Evolutionary conservation across 2,888 invertebrate species (phyloP).

Genomic region (Hydrotaea cyrtoneurina): DNA sequence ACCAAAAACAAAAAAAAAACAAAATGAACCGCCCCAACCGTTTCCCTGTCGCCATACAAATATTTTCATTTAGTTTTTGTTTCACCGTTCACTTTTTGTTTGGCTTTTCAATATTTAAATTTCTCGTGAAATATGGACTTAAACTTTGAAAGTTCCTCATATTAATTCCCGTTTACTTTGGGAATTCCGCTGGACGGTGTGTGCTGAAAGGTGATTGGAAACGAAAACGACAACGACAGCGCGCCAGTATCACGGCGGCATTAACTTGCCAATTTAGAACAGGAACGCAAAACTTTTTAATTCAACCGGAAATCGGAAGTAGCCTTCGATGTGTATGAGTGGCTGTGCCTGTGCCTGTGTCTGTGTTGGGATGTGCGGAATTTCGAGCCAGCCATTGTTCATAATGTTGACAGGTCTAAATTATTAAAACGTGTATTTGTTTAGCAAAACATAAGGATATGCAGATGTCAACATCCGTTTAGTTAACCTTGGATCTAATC

Average conservation of each 20-base stretch:
- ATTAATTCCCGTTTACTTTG: slow-evolving; percentile 20
- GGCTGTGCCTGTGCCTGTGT: background rate
- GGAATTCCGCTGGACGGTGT: background rate
- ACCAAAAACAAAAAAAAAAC: background rate
- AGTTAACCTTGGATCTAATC: too few species aligned
- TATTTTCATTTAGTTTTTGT: background rate
- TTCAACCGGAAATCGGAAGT: background rate
- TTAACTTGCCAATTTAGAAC: slow-evolving; percentile 25
- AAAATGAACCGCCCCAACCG: too few species aligned
- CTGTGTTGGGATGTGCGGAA: background rate
- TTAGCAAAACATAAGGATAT: too few species aligned
- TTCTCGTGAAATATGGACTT: slow-evolving; percentile 24
- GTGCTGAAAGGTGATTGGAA: slow-evolving; percentile 10
- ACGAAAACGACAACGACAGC: background rate
- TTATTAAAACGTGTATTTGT: too few species aligned
- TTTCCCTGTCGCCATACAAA: background rate
- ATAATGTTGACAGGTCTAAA: too few species aligned
- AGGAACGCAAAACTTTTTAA: slow-evolving; percentile 20
- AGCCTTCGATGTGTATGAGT: background rate
- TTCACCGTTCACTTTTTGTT: background rate
- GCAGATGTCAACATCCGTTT: too few species aligned
- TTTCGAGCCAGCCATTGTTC: background rate
- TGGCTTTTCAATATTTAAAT: slow-evolving; percentile 28
- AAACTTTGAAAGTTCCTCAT: slow-evolving; percentile 20
- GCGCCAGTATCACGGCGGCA: background rate